Conservation (phyloP, 1,140 invertebrate genomes). For the Drosophila seguyi region DNA sequence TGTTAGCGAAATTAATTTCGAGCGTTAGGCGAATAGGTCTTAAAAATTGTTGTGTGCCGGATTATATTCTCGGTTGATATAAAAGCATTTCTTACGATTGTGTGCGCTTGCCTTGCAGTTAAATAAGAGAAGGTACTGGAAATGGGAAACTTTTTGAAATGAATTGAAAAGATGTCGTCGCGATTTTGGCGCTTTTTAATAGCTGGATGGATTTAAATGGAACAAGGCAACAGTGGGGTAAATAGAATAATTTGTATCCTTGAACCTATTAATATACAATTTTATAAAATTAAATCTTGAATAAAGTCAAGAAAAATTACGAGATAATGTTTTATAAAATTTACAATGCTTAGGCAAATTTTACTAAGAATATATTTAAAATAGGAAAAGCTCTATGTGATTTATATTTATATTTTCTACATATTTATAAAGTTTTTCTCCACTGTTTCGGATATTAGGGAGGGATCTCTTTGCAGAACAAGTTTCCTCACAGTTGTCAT, state of each 20-base stretch:
- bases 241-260: neutral
- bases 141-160: conserved; percentile 59
- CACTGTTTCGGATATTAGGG: conserved; percentile 39
- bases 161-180: conserved; percentile 68
- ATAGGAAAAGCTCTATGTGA: neutral
- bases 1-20: conserved; percentile 82
- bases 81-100: conserved; percentile 81
- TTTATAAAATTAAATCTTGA: neutral
- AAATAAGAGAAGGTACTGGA: conserved; percentile 38
- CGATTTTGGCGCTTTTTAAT: conserved; percentile 64
- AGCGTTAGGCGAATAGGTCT: conserved; percentile 71
- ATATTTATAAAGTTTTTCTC: neutral
- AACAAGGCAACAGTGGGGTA: conserved; percentile 39
- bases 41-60: conserved; percentile 68
- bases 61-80: conserved; percentile 68
- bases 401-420: neutral
- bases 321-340: too few relatives aligned
- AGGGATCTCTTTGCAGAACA: conserved; percentile 43
- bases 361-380: neutral
- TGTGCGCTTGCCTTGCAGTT: conserved; percentile 76
- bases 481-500: conserved; percentile 78
- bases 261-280: neutral
- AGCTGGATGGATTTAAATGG: conserved; percentile 42
- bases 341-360: neutral
- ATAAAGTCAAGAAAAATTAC: neutral